phyloP scores from a whole-genome alignment of 1,140 invertebrate species.

The Megalopta genalis region DNA sequence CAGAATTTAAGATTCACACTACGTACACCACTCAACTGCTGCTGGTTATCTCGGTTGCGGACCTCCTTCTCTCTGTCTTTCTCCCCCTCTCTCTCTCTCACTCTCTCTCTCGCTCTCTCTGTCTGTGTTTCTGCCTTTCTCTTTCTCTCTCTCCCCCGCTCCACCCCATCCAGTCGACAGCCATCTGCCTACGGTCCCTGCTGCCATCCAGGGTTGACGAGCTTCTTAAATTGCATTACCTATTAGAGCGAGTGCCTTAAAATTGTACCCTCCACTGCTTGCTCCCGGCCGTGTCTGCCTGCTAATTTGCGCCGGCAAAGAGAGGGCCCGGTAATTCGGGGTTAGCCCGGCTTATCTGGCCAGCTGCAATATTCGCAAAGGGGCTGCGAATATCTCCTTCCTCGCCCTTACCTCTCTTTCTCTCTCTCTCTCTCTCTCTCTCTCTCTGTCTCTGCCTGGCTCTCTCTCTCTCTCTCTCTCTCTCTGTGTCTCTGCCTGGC shows the following conservation, averaged over 20 bases:
- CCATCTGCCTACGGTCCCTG: constrained; percentile 31
- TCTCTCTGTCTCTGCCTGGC: not conserved
- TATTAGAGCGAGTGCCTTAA: constrained; percentile 56
- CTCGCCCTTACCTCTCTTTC: not conserved
- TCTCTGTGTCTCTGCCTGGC: not conserved
- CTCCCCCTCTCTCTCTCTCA: no score
- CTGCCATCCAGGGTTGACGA: constrained; percentile 48
- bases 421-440: no score
- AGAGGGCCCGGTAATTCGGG: constrained; percentile 33
- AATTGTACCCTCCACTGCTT: constrained; percentile 44
- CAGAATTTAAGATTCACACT: constrained; percentile 61
- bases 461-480: no score
- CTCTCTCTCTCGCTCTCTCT: not conserved
- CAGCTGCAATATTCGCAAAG: constrained; percentile 39
- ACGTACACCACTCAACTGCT: constrained; percentile 13
- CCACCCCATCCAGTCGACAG: not conserved
- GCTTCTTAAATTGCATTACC: constrained; percentile 60
- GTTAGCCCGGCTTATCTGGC: constrained; percentile 39
- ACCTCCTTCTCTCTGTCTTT: not conserved
- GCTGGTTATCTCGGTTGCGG: not conserved
- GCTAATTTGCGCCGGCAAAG: constrained; percentile 41
- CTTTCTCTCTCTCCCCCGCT: no score
- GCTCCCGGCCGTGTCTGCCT: constrained; percentile 16
- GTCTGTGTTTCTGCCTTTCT: no score
- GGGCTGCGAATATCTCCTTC: constrained; percentile 9